phyloP scores from a whole-genome alignment of 2,797 vertebrate species.

The Cygnus olor region DNA sequence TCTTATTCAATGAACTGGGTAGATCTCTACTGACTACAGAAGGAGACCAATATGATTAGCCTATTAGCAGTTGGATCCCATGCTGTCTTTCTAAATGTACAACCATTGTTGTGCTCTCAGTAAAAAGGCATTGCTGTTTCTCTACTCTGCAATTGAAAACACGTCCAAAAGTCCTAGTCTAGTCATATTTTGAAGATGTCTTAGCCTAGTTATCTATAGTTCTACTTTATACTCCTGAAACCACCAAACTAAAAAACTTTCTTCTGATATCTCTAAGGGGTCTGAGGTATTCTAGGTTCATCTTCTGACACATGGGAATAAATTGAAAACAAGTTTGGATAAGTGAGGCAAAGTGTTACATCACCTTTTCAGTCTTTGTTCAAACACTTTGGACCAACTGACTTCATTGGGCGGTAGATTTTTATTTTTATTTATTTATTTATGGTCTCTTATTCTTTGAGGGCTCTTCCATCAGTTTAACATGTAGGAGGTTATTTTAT shows the following conservation, averaged over 20 bases:
- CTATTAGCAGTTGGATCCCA: neutral
- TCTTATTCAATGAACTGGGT: neutral
- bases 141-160: neutral
- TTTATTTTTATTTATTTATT: neutral
- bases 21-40: neutral
- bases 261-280: neutral
- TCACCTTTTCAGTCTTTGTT: neutral
- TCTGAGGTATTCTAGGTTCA: neutral
- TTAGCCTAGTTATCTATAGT: neutral
- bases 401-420: neutral
- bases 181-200: neutral
- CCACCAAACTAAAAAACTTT: neutral
- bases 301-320: neutral
- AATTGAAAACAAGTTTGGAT: neutral
- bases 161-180: neutral
- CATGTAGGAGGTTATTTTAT: neutral
- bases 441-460: neutral
- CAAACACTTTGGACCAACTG: neutral
- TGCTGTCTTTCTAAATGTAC: neutral
- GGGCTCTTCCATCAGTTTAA: neutral
- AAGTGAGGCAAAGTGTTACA: neutral
- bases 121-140: accelerated
- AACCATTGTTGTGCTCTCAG: neutral
- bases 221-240: neutral
- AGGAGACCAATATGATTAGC: neutral